A percentile compares a stretch with the other conserved stretches of the same genome.
Evolutionary conservation across 2,113 vertebrate species (phyloP).

Genomic region (Tragelaphus buxtoni): DNA sequence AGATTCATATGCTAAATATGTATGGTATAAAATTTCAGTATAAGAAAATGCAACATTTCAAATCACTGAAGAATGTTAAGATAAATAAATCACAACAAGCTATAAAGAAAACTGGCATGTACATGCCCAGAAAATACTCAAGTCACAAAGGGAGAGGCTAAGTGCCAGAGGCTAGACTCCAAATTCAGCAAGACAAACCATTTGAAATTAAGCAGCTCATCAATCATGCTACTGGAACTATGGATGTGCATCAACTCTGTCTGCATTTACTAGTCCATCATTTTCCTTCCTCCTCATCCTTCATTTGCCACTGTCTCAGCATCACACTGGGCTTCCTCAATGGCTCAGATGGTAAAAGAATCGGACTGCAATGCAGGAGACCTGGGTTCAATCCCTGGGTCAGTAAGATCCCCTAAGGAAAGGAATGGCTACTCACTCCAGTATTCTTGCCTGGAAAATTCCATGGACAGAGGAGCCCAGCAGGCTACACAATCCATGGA

Average conservation of each 20-base stretch:
- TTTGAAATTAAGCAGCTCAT: neutral
- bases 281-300: neutral
- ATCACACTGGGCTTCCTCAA: neutral
- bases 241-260: neutral
- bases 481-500: neutral
- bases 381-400: neutral
- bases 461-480: neutral
- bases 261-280: neutral
- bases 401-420: neutral
- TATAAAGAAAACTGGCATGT: neutral
- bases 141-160: neutral
- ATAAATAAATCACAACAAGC: neutral
- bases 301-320: neutral
- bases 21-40: neutral
- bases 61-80: neutral
- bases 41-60: conserved; percentile 23
- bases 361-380: neutral
- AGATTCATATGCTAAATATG: neutral
- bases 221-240: neutral
- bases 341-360: neutral
- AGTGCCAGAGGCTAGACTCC: neutral
- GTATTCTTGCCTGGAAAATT: neutral
- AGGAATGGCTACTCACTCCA: neutral
- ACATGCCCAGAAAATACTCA: neutral
- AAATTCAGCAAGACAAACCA: neutral